Evolutionary conservation across 2,888 invertebrate genomes (phyloP).

Genomic region (Netelia virgata): DNA sequence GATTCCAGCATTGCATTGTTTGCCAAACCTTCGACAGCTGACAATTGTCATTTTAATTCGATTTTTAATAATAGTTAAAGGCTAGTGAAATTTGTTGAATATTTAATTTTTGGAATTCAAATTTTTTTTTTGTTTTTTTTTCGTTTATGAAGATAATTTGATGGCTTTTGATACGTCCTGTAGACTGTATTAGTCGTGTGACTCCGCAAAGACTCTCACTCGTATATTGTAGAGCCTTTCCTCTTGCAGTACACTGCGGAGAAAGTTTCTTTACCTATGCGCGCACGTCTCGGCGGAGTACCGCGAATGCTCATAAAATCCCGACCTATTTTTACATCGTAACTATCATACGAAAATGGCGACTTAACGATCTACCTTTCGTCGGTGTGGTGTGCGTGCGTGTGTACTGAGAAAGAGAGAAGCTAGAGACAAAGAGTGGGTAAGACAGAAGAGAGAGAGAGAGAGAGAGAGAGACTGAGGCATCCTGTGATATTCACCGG

Average conservation of each 20-base stretch:
- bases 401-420: not conserved
- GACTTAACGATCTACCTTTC: constrained; percentile 16
- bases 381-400: not conserved
- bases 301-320: constrained; percentile 46
- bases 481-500: not conserved
- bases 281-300: constrained; percentile 17
- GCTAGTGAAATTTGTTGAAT: not conserved
- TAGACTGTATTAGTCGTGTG: constrained; percentile 14
- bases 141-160: not conserved
- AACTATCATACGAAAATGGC: constrained; percentile 37
- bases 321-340: constrained; percentile 42
- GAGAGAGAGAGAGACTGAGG: not conserved
- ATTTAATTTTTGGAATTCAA: not conserved
- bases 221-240: constrained; percentile 15
- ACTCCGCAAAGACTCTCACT: constrained; percentile 49
- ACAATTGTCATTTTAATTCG: not conserved
- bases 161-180: constrained; percentile 11
- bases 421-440: no score
- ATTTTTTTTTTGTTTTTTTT: not conserved
- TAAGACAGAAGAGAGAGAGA: no score
- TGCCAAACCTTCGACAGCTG: not conserved
- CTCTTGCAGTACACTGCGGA: constrained; percentile 5
- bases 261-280: constrained; percentile 54
- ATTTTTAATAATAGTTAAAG: not conserved
- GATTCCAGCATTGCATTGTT: not conserved